A percentile compares a stretch with the other conserved stretches of the same genome.
These are phyloP conservation scores for Macrosoma leucophasiata DNA, from an alignment of 2,888 invertebrate species.

Conservation along the genomic window DNA sequence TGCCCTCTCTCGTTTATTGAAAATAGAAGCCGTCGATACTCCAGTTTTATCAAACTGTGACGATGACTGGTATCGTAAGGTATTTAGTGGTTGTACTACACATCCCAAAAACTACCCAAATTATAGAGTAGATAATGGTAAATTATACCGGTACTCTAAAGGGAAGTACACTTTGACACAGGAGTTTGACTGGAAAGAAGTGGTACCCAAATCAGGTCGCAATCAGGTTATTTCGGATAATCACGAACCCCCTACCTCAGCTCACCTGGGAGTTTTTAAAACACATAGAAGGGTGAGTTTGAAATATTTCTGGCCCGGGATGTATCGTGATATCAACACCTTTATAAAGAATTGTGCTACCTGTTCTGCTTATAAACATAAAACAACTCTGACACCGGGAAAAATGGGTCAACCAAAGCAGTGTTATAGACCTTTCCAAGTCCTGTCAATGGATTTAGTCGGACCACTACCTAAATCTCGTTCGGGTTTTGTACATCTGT, in stretches of 20 bases:
- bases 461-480: background rate
- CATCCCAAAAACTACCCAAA: background rate
- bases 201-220: background rate
- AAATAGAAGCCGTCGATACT: background rate
- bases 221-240: background rate
- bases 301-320: slow-evolving; percentile 2
- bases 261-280: slow-evolving; percentile 5
- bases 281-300: background rate
- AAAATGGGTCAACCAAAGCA: background rate
- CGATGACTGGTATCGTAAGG: slow-evolving; percentile 2
- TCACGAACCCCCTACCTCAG: slow-evolving; percentile 2
- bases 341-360: background rate
- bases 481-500: background rate
- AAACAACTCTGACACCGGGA: background rate
- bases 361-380: background rate
- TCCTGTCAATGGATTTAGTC: background rate
- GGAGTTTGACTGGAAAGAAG: background rate
- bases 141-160: background rate
- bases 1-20: slow-evolving; percentile 6
- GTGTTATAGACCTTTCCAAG: background rate
- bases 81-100: background rate
- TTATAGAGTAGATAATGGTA: background rate
- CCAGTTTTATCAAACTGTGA: background rate
- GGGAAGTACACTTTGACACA: background rate
- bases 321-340: slow-evolving; percentile 4